A percentile compares a stretch with the other conserved stretches of the same genome.
Evolutionary conservation across 2,797 vertebrate genomes (phyloP).

Genomic region (Muraenolepis orangiensis): DNA sequence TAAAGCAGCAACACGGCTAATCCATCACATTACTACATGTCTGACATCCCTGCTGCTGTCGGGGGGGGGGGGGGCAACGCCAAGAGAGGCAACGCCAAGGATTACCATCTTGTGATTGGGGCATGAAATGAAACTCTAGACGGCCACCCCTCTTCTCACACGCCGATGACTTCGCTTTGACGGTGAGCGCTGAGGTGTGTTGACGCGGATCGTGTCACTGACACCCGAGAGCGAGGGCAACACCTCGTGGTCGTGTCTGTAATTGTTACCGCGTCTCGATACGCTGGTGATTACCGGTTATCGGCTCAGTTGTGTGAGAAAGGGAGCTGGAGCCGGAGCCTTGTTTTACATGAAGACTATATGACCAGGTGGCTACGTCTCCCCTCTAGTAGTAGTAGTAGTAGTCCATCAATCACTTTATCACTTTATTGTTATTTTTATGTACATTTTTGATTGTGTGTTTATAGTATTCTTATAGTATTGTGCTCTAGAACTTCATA

Average conservation of each 20-base stretch:
- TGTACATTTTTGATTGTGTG: too few relatives aligned
- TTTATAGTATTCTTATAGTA: too few relatives aligned
- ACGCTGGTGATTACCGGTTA: neutral
- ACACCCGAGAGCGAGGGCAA: slow-evolving; percentile 50
- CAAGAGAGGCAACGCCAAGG: neutral
- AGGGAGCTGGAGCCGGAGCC: too few relatives aligned
- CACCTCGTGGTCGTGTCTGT: slow-evolving; percentile 18
- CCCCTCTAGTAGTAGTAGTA: too few relatives aligned
- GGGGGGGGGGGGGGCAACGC: slow-evolving; percentile 10
- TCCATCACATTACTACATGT: slow-evolving; percentile 46
- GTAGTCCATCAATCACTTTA: too few relatives aligned
- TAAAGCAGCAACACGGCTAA: slow-evolving; percentile 36
- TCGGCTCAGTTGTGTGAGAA: too few relatives aligned
- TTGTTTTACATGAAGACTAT: too few relatives aligned
- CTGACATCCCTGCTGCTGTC: slow-evolving; percentile 37
- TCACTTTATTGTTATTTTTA: too few relatives aligned
- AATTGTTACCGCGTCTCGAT: neutral
- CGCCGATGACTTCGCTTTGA: slow-evolving; percentile 33
- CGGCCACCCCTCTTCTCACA: slow-evolving; percentile 29
- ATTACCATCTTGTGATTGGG: slow-evolving; percentile 33
- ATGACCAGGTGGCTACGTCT: too few relatives aligned
- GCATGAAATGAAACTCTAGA: slow-evolving; percentile 21
- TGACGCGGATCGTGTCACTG: slow-evolving; percentile 48
- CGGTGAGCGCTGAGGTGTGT: slow-evolving; percentile 44
- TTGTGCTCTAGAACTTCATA: too few relatives aligned